A percentile compares a stretch with the other conserved stretches of the same genome.
phyloP scores from a whole-genome alignment of 2,888 invertebrate genomes.

The Heliconius charithonia region DNA sequence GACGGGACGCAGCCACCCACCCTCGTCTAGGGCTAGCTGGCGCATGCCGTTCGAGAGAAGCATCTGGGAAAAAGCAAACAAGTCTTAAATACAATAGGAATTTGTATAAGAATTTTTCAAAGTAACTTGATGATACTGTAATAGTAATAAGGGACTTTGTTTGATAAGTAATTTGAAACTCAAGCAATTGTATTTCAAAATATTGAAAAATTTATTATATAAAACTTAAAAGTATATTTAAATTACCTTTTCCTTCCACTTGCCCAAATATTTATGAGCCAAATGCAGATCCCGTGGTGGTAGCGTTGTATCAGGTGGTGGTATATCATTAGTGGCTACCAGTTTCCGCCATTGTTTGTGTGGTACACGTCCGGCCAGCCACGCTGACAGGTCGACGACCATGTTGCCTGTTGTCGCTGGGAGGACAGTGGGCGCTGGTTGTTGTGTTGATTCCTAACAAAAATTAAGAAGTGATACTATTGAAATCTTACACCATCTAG shows the following conservation, averaged over 20 bases:
- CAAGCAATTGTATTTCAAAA: too few species aligned
- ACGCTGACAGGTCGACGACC: conserved; percentile 82
- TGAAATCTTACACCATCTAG: too few species aligned
- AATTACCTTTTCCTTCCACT: conserved; percentile 72
- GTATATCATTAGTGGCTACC: conserved; percentile 50
- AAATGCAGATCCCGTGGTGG: conserved; percentile 66
- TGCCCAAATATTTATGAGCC: conserved; percentile 72
- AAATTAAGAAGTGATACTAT: background rate
- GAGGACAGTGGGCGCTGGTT: conserved; percentile 30
- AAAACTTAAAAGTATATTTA: background rate
- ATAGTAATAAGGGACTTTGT: too few species aligned
- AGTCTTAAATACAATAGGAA: background rate
- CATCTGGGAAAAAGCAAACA: conserved; percentile 55
- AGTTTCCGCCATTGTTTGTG: conserved; percentile 73
- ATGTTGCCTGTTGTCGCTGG: conserved; percentile 62
- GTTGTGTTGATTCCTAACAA: conserved; percentile 26
- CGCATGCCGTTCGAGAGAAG: conserved; percentile 81
- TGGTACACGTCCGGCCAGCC: conserved; percentile 75
- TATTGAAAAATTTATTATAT: too few species aligned
- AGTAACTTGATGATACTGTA: too few species aligned
- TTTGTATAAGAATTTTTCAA: background rate
- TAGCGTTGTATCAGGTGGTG: conserved; percentile 49
- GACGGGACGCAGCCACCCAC: conserved; percentile 95
- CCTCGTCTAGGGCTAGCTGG: conserved; percentile 85
- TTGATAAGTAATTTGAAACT: too few species aligned